A percentile compares a stretch with the other conserved stretches of the same genome.
Evolutionary conservation across 2,797 vertebrate genomes (phyloP).

Genomic region (Allobates femoralis): DNA sequence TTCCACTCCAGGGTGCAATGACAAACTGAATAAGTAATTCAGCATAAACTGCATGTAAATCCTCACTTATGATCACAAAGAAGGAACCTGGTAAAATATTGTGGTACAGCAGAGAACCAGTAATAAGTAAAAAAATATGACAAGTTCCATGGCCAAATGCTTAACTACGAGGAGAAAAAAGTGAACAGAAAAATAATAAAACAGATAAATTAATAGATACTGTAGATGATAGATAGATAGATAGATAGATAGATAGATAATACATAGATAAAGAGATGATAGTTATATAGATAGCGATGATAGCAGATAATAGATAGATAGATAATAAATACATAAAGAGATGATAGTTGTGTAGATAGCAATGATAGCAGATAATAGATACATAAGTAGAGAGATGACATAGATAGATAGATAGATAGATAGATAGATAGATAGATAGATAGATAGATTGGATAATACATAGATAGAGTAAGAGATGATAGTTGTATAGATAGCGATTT

Average conservation of each 20-base stretch:
- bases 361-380: no score
- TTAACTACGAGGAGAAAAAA: background rate
- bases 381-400: no score
- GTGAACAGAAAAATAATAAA: background rate
- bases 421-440: no score
- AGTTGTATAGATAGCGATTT: no score
- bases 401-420: no score
- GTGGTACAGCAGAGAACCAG: background rate
- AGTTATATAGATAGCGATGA: no score
- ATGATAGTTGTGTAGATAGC: no score
- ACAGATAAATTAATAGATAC: background rate
- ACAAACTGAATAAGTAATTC: slow-evolving; percentile 54
- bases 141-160: background rate
- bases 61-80: slow-evolving; percentile 13
- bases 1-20: slow-evolving; percentile 51
- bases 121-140: background rate
- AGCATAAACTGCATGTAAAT: slow-evolving; percentile 44
- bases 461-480: no score
- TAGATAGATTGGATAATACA: no score
- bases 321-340: no score
- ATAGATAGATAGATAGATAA: background rate
- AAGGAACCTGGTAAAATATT: slow-evolving; percentile 43
- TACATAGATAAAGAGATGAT: background rate
- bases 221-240: no score
- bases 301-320: no score